Evolutionary conservation across 1,140 invertebrate genomes (phyloP), one percentile per base, ranked within the genome.

Genomic region (Macrocentrus cingulum): DNA sequence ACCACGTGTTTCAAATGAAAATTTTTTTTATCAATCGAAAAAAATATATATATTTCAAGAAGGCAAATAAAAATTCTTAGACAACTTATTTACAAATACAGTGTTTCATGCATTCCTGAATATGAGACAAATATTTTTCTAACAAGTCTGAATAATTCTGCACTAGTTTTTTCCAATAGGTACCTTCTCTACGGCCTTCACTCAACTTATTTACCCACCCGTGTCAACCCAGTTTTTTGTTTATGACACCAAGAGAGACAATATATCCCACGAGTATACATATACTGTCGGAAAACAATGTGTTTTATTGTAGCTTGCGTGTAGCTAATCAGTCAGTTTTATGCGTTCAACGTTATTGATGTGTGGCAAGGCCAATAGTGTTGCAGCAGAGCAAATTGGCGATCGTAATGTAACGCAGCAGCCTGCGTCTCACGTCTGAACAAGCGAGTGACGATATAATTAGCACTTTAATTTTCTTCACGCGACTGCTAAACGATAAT

Each of bases 281-380:
- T n/a, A n/a, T n/a, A 18, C 23, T 15, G 3, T 13, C 20, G 39
- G 13, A 29, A 19, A 45, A 54, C 37, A 54, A 44, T 45, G 25
- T 13, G 32, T 25, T 25, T 44, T 25, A 29, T 29, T 29, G 9
- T 29, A 29, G 25, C 25, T 29, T 23, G 32, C 32, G 23, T 34
- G 42, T 23, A 9, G 20, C 13, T 46, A 20, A 56, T 56, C 25
- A 29, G 25, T 29, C 9, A 9, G 25, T 29, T 29, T 29, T 29
- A 29, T 29, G 25, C 25, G 25, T 29, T 29, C 25, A 29, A 45
- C 42, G 23, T 44, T 46, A 29, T 45, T 56, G 53, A 56, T 56
- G 29, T 56, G 19, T 45, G 22, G 41, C 52, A 55, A 55, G 52
- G 53, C 44, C 53, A 56, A 55, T 36, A 56, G n/a, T n/a, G 37